A percentile compares a stretch with the other conserved stretches of the same genome.
phyloP scores from a whole-genome alignment of 2,888 invertebrate species.

The Sturmia bella region DNA sequence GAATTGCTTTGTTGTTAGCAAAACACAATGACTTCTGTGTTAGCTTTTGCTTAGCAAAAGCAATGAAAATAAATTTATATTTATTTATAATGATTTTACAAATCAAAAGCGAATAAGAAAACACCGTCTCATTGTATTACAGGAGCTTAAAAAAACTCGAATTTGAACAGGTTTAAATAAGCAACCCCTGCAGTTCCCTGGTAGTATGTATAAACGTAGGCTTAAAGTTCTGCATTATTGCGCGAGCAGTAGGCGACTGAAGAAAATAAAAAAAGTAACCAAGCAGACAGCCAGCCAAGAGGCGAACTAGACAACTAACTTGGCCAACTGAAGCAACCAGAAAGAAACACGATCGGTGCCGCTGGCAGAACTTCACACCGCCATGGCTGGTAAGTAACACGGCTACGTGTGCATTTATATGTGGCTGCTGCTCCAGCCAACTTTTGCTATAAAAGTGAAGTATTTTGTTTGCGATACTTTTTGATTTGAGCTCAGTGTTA shows the following conservation, averaged over 20 bases:
- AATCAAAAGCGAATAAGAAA: too few species aligned
- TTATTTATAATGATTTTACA: too few species aligned
- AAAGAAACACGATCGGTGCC: conserved; percentile 62
- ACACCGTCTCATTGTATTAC: too few species aligned
- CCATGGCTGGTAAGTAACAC: background rate
- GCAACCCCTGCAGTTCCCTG: too few species aligned
- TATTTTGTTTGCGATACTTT: conserved; percentile 79
- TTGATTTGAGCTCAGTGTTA: conserved; percentile 79
- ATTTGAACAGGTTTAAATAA: too few species aligned
- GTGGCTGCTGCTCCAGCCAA: conserved; percentile 52
- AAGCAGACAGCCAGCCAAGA: conserved; percentile 33
- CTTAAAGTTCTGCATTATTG: conserved; percentile 38
- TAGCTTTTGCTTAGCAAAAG: too few species aligned
- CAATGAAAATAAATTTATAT: too few species aligned
- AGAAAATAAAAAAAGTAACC: conserved; percentile 4
- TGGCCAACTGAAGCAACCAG: conserved; percentile 28
- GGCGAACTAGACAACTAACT: conserved; percentile 21
- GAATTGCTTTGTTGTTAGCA: too few species aligned
- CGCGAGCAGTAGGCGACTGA: background rate
- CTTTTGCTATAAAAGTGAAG: conserved; percentile 77
- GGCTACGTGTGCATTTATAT: conserved; percentile 17
- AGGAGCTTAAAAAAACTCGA: too few species aligned
- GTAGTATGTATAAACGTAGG: too few species aligned
- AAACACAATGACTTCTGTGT: too few species aligned
- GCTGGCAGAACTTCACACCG: conserved; percentile 37